A percentile compares a stretch with the other conserved stretches of the same genome.
These are phyloP conservation scores for Quadroppia sp. DNA, from an alignment of 2,888 invertebrate genomes.

Conservation along the genomic window DNA sequence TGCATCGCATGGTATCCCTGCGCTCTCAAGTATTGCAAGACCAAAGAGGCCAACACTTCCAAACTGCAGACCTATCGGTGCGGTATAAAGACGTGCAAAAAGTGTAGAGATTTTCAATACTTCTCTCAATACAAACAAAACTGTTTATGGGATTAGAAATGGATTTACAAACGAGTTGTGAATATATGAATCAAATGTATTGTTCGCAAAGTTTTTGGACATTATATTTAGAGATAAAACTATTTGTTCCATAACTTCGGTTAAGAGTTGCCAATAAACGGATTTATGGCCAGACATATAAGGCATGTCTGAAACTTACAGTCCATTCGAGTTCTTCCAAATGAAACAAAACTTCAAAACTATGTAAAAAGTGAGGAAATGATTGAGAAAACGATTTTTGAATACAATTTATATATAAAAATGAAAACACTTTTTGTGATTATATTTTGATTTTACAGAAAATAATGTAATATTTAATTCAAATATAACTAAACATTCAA, in stretches of 20 bases:
- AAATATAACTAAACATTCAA: not conserved
- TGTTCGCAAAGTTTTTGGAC: not conserved
- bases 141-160: slow-evolving; percentile 60
- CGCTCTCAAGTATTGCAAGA: slow-evolving; percentile 88
- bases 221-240: no score
- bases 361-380: not conserved
- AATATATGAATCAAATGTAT: not conserved
- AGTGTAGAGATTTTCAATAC: slow-evolving; percentile 81
- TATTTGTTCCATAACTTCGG: not conserved
- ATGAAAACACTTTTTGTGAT: not conserved
- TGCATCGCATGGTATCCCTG: slow-evolving; percentile 96
- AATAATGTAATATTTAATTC: not conserved
- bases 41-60: slow-evolving; percentile 62
- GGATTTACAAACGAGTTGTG: not conserved
- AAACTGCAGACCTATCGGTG: slow-evolving; percentile 74
- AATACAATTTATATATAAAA: not conserved
- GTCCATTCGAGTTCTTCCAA: slow-evolving; percentile 5
- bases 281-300: not conserved
- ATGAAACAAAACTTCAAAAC: not conserved
- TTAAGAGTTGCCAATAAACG: not conserved
- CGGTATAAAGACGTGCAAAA: slow-evolving; percentile 90
- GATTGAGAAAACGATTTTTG: not conserved
- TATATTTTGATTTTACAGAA: not conserved
- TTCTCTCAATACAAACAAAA: slow-evolving; percentile 75
- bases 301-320: not conserved